phyloP scores from a whole-genome alignment of 2,113 vertebrate genomes.

The Chelonoidis abingdonii region DNA sequence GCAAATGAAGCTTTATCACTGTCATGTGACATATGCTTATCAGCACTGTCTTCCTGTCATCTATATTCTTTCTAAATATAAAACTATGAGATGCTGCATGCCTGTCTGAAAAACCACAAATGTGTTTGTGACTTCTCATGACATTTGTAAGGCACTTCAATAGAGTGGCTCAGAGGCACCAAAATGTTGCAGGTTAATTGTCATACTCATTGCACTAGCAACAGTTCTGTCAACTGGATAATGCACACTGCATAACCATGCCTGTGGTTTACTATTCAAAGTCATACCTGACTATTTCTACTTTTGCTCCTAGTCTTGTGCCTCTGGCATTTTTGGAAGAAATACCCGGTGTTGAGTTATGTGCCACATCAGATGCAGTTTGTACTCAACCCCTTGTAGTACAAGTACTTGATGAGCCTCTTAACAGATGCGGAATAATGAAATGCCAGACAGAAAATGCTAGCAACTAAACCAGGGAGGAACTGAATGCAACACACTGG shows the following conservation, averaged over 20 bases:
- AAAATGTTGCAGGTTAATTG: fast-evolving
- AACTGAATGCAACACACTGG: fast-evolving
- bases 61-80: background rate
- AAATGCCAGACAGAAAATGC: background rate
- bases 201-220: fast-evolving
- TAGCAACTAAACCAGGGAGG: background rate
- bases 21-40: background rate
- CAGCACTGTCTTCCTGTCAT: background rate
- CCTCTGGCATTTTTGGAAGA: fast-evolving
- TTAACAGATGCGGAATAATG: background rate
- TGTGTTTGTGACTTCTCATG: background rate
- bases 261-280: background rate
- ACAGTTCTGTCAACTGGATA: background rate
- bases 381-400: background rate
- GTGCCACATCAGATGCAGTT: background rate
- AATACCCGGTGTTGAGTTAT: background rate
- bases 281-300: fast-evolving
- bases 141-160: fast-evolving
- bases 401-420: background rate
- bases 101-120: background rate
- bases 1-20: background rate
- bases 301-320: fast-evolving
- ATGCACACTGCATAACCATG: fast-evolving
- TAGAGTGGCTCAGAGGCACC: fast-evolving
- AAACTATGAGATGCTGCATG: background rate